A percentile compares a stretch with the other conserved stretches of the same genome.
Evolutionary conservation across 53 echinoderm and acorn worm genomes (phyloP).

Genomic region (Antedon mediterranea): DNA sequence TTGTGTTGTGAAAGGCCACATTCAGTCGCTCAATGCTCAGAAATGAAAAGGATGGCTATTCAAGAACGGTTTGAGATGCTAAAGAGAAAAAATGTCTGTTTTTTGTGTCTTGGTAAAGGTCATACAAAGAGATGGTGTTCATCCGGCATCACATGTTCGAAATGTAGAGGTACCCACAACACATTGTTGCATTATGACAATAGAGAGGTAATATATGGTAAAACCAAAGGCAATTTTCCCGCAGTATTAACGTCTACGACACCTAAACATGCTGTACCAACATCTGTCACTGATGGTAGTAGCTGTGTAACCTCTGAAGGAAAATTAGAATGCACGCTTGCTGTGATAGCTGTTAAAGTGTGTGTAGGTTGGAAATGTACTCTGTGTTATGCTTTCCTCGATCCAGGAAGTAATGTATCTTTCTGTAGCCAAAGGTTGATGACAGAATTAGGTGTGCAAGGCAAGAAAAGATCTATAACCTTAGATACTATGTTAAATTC

Average conservation of each 20-base stretch:
- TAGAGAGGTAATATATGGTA: no score
- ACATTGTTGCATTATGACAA: conserved; percentile 16
- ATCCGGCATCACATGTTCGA: conserved; percentile 6
- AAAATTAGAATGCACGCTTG: conserved; percentile 17
- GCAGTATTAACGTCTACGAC: no score
- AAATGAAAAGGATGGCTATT: background rate
- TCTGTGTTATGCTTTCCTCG: conserved; percentile 30
- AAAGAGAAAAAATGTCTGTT: conserved; percentile 20
- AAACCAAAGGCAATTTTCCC: no score
- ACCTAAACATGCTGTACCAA: no score
- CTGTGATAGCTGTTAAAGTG: conserved; percentile 24
- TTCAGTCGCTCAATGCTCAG: background rate
- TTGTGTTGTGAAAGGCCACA: no score
- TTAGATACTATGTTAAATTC: conserved; percentile 22
- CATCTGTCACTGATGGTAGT: conserved; percentile 4
- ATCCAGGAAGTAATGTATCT: conserved; percentile 34
- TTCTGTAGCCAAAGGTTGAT: conserved; percentile 25
- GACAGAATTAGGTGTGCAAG: conserved; percentile 3
- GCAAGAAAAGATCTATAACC: conserved; percentile 18
- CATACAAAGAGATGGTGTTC: conserved; percentile 9
- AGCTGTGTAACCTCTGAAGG: background rate
- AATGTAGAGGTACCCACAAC: conserved; percentile 22
- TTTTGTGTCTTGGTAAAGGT: conserved; percentile 22
- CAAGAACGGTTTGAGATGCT: conserved; percentile 14
- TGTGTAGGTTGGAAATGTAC: conserved; percentile 12